phyloP scores from a whole-genome alignment of 2,888 invertebrate species.

The Oxycera nigricornis region DNA sequence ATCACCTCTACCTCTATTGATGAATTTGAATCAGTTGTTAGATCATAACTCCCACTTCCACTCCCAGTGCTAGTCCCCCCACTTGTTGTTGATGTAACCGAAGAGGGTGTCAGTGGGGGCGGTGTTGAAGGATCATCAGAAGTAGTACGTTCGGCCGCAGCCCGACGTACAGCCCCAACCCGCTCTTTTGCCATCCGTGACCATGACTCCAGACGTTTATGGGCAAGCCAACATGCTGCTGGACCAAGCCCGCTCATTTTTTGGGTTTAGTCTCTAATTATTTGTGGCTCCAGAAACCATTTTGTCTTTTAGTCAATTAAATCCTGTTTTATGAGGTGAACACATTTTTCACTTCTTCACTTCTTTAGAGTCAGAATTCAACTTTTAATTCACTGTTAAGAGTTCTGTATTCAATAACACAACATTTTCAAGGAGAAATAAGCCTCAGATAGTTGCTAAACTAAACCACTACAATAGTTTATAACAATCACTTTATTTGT shows the following conservation, averaged over 20 bases:
- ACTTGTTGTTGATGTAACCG: conserved; percentile 59
- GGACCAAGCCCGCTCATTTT: conserved; percentile 75
- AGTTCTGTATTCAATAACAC: too few relatives aligned
- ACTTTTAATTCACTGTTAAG: too few relatives aligned
- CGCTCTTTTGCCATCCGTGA: conserved; percentile 76
- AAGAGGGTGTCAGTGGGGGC: conserved; percentile 60
- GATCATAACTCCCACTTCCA: conserved; percentile 58
- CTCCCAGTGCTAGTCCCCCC: conserved; percentile 59
- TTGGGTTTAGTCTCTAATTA: background rate
- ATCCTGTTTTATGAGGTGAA: background rate
- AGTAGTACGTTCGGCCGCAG: conserved; percentile 58
- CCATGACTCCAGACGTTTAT: conserved; percentile 79
- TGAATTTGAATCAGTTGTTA: conserved; percentile 56
- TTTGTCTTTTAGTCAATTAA: background rate
- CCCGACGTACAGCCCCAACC: conserved; percentile 61
- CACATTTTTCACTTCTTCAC: conserved; percentile 5
- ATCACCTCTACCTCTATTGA: conserved; percentile 58
- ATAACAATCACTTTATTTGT: too few relatives aligned
- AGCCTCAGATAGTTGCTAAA: too few relatives aligned
- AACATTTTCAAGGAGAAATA: too few relatives aligned
- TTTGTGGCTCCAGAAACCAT: background rate
- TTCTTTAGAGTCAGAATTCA: too few relatives aligned
- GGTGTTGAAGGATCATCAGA: conserved; percentile 57
- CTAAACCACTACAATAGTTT: too few relatives aligned
- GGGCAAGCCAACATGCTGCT: conserved; percentile 78